Evolutionary conservation across 2,113 vertebrate species (phyloP).

Genomic region (Pungitius pungitius): DNA sequence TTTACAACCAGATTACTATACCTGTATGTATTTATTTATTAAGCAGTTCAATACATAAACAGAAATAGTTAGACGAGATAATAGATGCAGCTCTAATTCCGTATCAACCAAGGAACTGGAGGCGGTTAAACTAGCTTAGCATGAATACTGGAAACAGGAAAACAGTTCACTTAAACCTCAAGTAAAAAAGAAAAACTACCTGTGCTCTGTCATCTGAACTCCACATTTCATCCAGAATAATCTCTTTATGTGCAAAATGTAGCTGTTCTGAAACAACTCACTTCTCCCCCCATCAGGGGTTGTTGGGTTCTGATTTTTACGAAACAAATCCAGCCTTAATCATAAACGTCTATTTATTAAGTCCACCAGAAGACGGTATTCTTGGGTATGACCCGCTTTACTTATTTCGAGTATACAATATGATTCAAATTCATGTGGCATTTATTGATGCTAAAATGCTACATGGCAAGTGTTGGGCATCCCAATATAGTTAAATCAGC

Average conservation of each 20-base stretch:
- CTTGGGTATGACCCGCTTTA: background rate
- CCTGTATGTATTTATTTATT: slow-evolving; percentile 6
- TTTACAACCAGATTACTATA: background rate
- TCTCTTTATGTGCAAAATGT: slow-evolving; percentile 26
- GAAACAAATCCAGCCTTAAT: background rate
- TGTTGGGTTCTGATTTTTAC: background rate
- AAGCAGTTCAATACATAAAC: background rate
- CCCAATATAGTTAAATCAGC: background rate
- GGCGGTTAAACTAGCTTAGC: slow-evolving; percentile 32
- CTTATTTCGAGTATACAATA: background rate
- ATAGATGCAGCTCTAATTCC: background rate
- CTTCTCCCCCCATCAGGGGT: background rate
- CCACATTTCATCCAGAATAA: slow-evolving; percentile 7
- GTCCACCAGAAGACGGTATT: background rate
- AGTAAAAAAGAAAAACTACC: background rate
- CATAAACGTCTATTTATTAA: background rate
- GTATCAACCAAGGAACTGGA: background rate
- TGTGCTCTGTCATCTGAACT: background rate
- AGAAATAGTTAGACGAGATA: background rate
- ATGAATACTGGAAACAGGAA: background rate
- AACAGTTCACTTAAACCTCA: background rate
- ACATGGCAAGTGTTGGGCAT: slow-evolving; percentile 11
- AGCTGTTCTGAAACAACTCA: slow-evolving; percentile 2
- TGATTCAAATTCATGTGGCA: background rate
- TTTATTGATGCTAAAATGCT: slow-evolving; percentile 11